Conservation (phyloP, 2,888 invertebrate species). For the Drosophila kanekoi region DNA sequence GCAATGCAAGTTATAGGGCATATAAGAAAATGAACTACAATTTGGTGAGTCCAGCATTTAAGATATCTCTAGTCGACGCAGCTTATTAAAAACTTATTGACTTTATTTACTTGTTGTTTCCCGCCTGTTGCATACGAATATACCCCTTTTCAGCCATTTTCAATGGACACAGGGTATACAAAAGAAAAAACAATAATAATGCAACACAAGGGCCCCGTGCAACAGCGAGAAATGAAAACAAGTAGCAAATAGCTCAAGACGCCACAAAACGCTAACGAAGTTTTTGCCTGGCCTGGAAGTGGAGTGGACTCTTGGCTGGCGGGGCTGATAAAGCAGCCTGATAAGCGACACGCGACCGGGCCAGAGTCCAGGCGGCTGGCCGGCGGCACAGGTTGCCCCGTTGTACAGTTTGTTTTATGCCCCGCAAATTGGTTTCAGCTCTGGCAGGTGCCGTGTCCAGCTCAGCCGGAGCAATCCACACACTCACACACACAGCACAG, state of each 20-base stretch:
- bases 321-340: slow-evolving; percentile 64
- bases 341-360: slow-evolving; percentile 79
- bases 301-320: slow-evolving; percentile 24
- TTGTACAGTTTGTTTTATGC: slow-evolving; percentile 74
- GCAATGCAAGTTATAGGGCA: too few species aligned
- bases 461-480: slow-evolving; percentile 6
- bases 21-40: too few species aligned
- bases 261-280: slow-evolving; percentile 75
- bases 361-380: slow-evolving; percentile 24
- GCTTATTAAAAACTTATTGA: too few species aligned
- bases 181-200: slow-evolving; percentile 52
- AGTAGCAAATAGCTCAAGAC: slow-evolving; percentile 78
- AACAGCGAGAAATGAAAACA: slow-evolving; percentile 62
- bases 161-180: background rate
- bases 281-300: slow-evolving; percentile 33
- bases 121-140: too few species aligned
- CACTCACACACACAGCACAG: slow-evolving; percentile 1
- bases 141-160: too few species aligned
- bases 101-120: too few species aligned
- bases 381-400: slow-evolving; percentile 23
- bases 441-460: slow-evolving; percentile 57
- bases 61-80: too few species aligned
- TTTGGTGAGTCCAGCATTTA: too few species aligned
- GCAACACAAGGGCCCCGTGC: slow-evolving; percentile 45
- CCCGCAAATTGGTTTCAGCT: slow-evolving; percentile 75